phyloP scores from a whole-genome alignment of 2,113 vertebrate species.

The Malurus alboscapulatus region DNA sequence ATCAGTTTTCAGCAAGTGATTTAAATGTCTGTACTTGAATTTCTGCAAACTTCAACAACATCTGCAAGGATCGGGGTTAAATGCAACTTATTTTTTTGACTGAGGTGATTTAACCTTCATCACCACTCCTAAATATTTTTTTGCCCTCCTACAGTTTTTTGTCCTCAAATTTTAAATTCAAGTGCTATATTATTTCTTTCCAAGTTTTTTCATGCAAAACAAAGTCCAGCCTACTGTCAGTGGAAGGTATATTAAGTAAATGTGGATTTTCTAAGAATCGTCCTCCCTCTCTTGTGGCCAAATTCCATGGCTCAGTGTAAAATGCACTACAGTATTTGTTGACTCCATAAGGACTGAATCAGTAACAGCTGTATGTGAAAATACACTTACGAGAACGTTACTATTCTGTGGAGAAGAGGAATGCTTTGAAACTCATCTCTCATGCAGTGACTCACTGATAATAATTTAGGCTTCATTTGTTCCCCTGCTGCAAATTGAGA shows the following conservation, averaged over 20 bases:
- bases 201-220: background rate
- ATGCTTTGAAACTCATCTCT: slow-evolving; percentile 47
- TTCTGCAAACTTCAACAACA: background rate
- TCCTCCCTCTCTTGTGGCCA: background rate
- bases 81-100: background rate
- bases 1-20: background rate
- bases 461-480: background rate
- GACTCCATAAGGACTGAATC: background rate
- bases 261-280: background rate
- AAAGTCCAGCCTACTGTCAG: background rate
- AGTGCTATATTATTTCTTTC: background rate
- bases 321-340: background rate
- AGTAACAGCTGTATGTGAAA: slow-evolving; percentile 24
- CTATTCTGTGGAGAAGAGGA: background rate
- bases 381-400: background rate
- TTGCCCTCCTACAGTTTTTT: background rate
- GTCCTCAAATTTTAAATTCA: background rate
- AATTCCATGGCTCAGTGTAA: background rate
- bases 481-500: background rate
- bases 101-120: background rate
- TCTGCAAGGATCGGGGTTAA: background rate
- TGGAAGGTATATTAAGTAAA: background rate
- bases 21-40: background rate
- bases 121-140: background rate
- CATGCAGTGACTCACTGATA: background rate